A percentile compares a stretch with the other conserved stretches of the same genome.
phyloP scores from a whole-genome alignment of 2,888 invertebrate genomes.

The Archaeoteleia sp. region DNA sequence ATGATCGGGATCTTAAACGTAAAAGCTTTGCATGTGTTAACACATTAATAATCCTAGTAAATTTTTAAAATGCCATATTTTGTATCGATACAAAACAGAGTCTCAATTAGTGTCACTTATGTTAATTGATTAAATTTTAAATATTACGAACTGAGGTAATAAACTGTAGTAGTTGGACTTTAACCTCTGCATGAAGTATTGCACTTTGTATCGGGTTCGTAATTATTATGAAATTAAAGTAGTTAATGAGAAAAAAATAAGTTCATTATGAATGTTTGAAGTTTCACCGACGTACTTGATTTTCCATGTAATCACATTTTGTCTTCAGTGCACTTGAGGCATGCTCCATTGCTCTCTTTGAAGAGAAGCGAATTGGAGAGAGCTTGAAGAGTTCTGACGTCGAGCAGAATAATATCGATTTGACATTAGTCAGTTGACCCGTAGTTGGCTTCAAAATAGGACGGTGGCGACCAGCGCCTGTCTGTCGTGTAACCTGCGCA shows the following conservation, averaged over 20 bases:
- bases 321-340: constrained; percentile 21
- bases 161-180: too few relatives aligned
- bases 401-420: constrained; percentile 64
- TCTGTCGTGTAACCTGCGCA: constrained; percentile 8
- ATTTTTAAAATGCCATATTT: too few relatives aligned
- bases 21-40: too few relatives aligned
- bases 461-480: constrained; percentile 49
- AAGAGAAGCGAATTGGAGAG: constrained; percentile 38
- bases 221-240: constrained; percentile 17
- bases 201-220: too few relatives aligned
- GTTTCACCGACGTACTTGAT: constrained; percentile 26
- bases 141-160: too few relatives aligned
- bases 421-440: constrained; percentile 66
- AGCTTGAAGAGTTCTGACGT: constrained; percentile 60
- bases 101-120: too few relatives aligned
- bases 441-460: constrained; percentile 69
- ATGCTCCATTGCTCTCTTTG: constrained; percentile 35
- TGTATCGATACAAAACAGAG: too few relatives aligned
- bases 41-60: too few relatives aligned
- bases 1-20: too few relatives aligned
- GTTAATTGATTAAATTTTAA: too few relatives aligned
- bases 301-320: constrained; percentile 31
- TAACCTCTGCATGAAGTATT: too few relatives aligned
- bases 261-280: constrained; percentile 44
- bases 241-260: constrained; percentile 17